Evolutionary conservation across 2,113 vertebrate species (phyloP).

Genomic region (Lamprotornis superbus): DNA sequence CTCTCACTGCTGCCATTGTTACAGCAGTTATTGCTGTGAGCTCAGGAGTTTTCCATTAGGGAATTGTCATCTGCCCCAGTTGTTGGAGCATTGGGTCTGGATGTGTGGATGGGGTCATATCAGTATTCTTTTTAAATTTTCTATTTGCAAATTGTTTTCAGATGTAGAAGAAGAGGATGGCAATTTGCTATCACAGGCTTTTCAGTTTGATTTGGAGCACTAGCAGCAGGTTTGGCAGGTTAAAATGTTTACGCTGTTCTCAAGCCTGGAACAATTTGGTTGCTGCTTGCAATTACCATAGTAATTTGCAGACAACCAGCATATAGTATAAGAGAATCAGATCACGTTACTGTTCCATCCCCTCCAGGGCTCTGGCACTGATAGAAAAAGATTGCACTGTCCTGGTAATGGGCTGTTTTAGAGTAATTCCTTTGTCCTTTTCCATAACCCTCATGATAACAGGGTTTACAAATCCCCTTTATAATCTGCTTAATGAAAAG

Average conservation of each 20-base stretch:
- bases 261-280: background rate
- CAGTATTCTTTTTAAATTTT: background rate
- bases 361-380: background rate
- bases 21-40: background rate
- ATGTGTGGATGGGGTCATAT: background rate
- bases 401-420: background rate
- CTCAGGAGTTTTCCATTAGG: background rate
- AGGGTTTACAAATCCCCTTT: background rate
- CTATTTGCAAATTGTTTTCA: background rate
- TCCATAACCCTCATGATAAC: background rate
- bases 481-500: background rate
- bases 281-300: background rate
- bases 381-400: background rate
- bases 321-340: background rate
- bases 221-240: conserved; percentile 10
- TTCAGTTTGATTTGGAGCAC: background rate
- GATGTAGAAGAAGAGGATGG: background rate
- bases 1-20: background rate
- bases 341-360: background rate
- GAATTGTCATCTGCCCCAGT: background rate
- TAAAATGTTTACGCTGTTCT: background rate
- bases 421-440: background rate
- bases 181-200: background rate
- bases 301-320: background rate
- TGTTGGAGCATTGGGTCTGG: background rate